Base-by-base conservation (phyloP, 2,113 vertebrate species). In the Takifugu flavidus region DNA sequence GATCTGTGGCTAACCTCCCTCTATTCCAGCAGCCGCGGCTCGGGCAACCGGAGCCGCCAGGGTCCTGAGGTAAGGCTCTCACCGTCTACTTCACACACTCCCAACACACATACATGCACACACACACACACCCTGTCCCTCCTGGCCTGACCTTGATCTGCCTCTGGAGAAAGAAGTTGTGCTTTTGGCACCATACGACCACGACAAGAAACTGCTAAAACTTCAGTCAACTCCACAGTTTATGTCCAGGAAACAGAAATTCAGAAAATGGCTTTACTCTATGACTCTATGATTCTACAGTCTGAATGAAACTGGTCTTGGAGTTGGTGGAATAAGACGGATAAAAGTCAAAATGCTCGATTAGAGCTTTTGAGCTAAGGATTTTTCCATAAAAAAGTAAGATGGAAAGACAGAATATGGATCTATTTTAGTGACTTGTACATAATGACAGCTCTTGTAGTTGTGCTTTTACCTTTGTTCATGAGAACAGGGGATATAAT, bases 1-100 rank as follows among this genome's bases (percentile, higher is more conserved):
- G 91, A 93, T 93, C 87, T 93, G 91, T 79, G 91, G 90, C 85
- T 82, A 85, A 86, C 86, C 73, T 89, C n/a, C 82, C 85, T 87
- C 79, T 67, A 79, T 71, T 80, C 77, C 53, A 84, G 86, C 77
- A 86, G 87, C 80, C 85, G 66, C 69, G 58, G 68, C 74, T 80
- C 78, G 84, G 87, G 91, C 87, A 93, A 90, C 75, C 78, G 86
- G 87, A 93, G 91, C 79, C 63, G 59, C 75, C 77, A 70, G 75
- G 81, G 86, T 89, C 87, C 80, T 85, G 78, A 91, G 88, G 86
- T 77, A 68, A 88, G 87, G 86, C 86, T 85, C 89, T 77, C 63
- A 81, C 82, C 62, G 83, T 87, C 87, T 89, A 72, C 70, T 75
- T 79, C 76, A 53, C 64, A 70, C 42, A 65, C 75, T 80, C 80